Evolutionary conservation across 2,797 vertebrate species (phyloP).

Genomic region (Gorsachius magnificus): DNA sequence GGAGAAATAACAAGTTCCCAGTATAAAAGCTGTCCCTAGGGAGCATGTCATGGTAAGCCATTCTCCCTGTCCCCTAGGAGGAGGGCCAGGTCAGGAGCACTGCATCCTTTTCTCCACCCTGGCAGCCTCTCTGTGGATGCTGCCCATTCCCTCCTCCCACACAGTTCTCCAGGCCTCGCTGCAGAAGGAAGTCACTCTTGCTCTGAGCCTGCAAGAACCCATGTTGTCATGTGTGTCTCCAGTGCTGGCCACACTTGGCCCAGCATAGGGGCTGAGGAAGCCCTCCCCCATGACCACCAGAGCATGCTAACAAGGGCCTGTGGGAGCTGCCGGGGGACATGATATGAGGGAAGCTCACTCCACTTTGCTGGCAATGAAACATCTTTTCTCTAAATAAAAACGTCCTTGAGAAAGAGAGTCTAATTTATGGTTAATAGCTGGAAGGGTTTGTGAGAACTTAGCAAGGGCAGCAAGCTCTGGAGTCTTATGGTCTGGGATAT

Average conservation of each 20-base stretch:
- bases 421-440: not conserved
- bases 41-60: not conserved
- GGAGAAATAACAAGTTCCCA: not conserved
- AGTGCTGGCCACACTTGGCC: not conserved
- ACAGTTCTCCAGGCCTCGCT: not conserved
- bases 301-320: not conserved
- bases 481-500: slow-evolving; percentile 3
- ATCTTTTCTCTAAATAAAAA: not conserved
- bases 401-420: not conserved
- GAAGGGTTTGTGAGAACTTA: slow-evolving; percentile 17
- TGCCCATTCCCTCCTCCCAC: not conserved
- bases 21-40: not conserved
- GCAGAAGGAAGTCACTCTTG: not conserved
- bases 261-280: not conserved
- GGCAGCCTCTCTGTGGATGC: not conserved
- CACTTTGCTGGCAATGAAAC: not conserved
- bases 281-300: not conserved
- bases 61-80: not conserved
- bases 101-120: not conserved
- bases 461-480: not conserved
- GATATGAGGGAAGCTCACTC: not conserved
- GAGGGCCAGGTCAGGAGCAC: not conserved
- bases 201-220: not conserved
- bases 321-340: not conserved
- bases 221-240: rapidly evolving